Evolutionary conservation across 1,140 invertebrate genomes (phyloP).

Genomic region (Batillaria attramentaria): DNA sequence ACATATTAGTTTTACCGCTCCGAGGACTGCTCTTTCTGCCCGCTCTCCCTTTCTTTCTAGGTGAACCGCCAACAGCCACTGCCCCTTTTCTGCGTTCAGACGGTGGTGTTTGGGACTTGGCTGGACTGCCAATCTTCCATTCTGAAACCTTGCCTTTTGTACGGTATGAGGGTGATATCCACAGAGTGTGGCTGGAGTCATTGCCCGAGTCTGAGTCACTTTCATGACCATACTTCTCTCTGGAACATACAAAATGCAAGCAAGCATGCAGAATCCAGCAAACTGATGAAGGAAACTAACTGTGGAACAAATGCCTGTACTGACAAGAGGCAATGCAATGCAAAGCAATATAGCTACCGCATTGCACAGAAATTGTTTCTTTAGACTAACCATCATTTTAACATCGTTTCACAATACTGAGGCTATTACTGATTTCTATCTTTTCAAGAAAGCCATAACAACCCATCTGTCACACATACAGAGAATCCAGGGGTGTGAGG

Average conservation of each 20-base stretch:
- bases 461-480: too few relatives aligned
- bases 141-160: slow-evolving; percentile 24
- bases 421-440: too few relatives aligned
- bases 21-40: background rate
- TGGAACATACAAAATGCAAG: background rate
- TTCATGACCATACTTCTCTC: slow-evolving; percentile 25
- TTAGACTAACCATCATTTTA: too few relatives aligned
- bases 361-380: too few relatives aligned
- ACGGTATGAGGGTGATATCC: slow-evolving; percentile 9
- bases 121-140: slow-evolving; percentile 21
- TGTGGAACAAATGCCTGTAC: too few relatives aligned
- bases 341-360: too few relatives aligned
- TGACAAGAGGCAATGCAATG: too few relatives aligned
- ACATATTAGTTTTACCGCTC: too few relatives aligned
- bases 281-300: too few relatives aligned
- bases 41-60: slow-evolving; percentile 1
- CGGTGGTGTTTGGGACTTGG: background rate
- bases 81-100: background rate
- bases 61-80: background rate
- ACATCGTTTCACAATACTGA: too few relatives aligned
- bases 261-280: background rate
- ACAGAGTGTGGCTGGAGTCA: background rate
- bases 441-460: too few relatives aligned
- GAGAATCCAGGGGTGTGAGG: too few relatives aligned
- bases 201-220: background rate